These are phyloP conservation scores for Papilio polyxenes DNA, from an alignment of 1,140 invertebrate genomes.

Conservation along the genomic window DNA sequence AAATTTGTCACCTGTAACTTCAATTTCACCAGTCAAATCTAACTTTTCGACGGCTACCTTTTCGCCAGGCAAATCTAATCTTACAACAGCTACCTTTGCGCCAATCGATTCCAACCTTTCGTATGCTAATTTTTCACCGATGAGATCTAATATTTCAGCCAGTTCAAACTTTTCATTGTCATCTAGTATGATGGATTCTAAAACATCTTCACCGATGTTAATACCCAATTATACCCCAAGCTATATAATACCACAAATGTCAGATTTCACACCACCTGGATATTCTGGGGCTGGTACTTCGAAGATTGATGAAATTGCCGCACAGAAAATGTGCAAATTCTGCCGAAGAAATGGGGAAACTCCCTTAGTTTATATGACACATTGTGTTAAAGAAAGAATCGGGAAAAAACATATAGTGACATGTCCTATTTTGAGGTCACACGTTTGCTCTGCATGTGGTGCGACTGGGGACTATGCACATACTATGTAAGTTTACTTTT, in stretches of 20 bases:
- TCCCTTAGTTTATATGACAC: slow-evolving; percentile 73
- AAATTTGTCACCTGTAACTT: background rate
- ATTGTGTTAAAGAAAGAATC: slow-evolving; percentile 68
- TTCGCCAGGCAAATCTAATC: background rate
- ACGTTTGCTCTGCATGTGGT: slow-evolving; percentile 79
- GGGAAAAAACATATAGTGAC: slow-evolving; percentile 62
- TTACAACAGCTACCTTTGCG: slow-evolving; percentile 8
- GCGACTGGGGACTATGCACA: slow-evolving; percentile 81
- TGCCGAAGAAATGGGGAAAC: slow-evolving; percentile 82
- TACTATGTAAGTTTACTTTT: slow-evolving; percentile 74
- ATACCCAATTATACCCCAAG: slow-evolving; percentile 24
- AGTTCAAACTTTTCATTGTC: background rate
- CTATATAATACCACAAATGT: slow-evolving; percentile 31
- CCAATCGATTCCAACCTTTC: slow-evolving; percentile 39
- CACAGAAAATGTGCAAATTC: slow-evolving; percentile 75
- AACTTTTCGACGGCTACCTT: no score
- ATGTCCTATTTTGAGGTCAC: slow-evolving; percentile 80
- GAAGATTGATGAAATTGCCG: slow-evolving; percentile 39
- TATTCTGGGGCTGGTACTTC: slow-evolving; percentile 41
- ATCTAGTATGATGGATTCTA: background rate
- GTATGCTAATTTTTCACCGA: slow-evolving; percentile 40
- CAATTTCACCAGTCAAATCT: background rate
- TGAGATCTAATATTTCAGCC: slow-evolving; percentile 25
- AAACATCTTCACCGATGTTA: background rate
- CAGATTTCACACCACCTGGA: slow-evolving; percentile 27